These are phyloP conservation scores for Eulemur macaco DNA, from an alignment of 2,113 vertebrate species.

Conservation along the genomic window DNA sequence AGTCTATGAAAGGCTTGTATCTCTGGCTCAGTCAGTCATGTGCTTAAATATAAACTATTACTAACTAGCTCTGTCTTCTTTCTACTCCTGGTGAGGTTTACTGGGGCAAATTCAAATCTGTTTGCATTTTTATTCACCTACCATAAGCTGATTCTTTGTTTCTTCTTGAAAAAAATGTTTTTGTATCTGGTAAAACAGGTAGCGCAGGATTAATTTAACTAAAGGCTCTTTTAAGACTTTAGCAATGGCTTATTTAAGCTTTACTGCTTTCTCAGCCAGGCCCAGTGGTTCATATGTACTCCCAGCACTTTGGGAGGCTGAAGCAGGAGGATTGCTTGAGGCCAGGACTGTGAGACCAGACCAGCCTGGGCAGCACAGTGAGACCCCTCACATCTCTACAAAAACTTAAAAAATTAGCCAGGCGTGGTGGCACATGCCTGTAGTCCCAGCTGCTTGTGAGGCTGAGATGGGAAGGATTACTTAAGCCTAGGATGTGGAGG, in stretches of 20 bases:
- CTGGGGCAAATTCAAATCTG: neutral
- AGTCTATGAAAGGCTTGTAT: neutral
- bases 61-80: neutral
- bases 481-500: too few species aligned
- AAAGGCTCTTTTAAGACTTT: neutral
- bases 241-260: neutral
- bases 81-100: neutral
- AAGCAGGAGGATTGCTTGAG: too few species aligned
- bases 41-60: neutral
- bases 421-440: too few species aligned
- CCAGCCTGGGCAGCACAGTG: too few species aligned
- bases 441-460: too few species aligned
- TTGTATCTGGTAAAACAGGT: neutral
- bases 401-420: too few species aligned
- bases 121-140: neutral
- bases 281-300: too few species aligned
- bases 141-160: neutral
- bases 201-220: neutral
- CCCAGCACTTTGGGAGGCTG: too few species aligned
- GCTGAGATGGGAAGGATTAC: too few species aligned
- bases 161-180: conserved; percentile 6
- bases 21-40: neutral
- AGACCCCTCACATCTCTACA: too few species aligned
- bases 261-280: neutral
- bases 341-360: too few species aligned